Percentiles rank a stretch among this genome's conserved stretches.
Evolutionary conservation across 2,113 vertebrate species (phyloP).

Genomic region (Monarcha castaneiventris): DNA sequence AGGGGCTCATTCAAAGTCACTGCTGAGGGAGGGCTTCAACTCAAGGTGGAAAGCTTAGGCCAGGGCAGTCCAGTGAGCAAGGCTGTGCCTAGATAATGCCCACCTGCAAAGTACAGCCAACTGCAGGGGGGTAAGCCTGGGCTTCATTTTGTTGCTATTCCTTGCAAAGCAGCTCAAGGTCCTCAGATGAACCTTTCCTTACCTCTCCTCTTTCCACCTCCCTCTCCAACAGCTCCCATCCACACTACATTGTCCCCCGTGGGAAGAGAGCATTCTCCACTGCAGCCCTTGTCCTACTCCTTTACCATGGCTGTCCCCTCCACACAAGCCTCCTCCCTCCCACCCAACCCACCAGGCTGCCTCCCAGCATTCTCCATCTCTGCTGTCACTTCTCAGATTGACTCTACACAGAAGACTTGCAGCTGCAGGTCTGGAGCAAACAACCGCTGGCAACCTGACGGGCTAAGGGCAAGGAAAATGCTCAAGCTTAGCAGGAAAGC

Average conservation of each 20-base stretch:
- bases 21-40: neutral
- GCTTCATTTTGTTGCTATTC: neutral
- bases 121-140: neutral
- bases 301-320: neutral
- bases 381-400: neutral
- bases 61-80: neutral
- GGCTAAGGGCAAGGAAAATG: neutral
- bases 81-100: neutral
- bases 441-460: neutral
- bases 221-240: neutral
- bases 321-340: neutral
- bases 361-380: neutral
- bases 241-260: neutral
- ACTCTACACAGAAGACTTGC: neutral
- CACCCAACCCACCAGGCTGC: neutral
- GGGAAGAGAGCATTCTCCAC: neutral
- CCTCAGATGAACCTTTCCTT: neutral
- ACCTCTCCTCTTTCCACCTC: neutral
- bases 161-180: neutral
- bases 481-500: neutral
- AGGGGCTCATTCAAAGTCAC: neutral
- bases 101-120: neutral
- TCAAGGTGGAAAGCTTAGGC: neutral
- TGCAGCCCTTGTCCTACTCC: neutral
- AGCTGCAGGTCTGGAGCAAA: neutral